These are phyloP conservation scores for Euphonia xanthogaster DNA, from an alignment of 2,797 vertebrate species.

Conservation along the genomic window DNA sequence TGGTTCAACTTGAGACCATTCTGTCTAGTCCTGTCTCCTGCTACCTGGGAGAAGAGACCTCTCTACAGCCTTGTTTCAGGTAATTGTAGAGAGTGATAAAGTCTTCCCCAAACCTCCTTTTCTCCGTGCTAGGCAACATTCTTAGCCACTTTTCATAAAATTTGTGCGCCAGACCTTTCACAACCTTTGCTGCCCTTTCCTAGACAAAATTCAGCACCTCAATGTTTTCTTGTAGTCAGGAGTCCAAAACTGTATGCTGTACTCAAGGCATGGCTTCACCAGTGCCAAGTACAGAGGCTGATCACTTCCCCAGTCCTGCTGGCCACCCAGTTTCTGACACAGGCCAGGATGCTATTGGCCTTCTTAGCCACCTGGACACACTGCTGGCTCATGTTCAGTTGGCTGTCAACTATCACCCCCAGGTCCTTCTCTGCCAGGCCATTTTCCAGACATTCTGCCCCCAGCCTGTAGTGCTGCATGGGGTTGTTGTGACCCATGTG, in stretches of 20 bases:
- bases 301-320: neutral
- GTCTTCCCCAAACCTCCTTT: accelerated
- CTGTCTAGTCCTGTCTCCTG: neutral
- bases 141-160: neutral
- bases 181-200: neutral
- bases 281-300: neutral
- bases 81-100: accelerated
- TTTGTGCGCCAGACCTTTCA: neutral
- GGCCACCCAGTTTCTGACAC: neutral
- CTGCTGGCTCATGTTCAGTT: neutral
- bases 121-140: neutral
- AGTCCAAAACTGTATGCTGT: neutral
- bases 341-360: neutral
- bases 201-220: neutral
- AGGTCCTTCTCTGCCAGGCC: neutral
- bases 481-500: accelerated
- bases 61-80: neutral
- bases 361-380: neutral
- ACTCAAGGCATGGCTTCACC: neutral
- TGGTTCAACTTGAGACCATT: neutral
- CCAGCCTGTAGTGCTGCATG: neutral
- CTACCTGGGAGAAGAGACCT: neutral
- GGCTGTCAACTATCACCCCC: accelerated
- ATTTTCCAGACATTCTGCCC: neutral
- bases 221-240: neutral